Evolutionary conservation across 2,888 invertebrate species (phyloP), one percentile per base, ranked within the genome.

Genomic region (Agrochola circellaris): DNA sequence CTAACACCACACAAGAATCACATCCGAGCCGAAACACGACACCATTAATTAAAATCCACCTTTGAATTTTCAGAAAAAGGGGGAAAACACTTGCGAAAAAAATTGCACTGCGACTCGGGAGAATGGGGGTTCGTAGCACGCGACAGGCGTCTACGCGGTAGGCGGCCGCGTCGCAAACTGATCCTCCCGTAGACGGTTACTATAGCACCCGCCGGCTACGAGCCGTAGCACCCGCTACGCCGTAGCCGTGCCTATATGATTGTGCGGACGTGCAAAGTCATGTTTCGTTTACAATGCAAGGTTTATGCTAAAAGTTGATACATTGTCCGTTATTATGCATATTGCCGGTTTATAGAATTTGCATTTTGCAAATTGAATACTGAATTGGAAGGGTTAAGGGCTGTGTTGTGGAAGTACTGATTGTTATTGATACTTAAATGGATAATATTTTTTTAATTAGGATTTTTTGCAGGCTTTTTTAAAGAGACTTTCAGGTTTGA

Each of bases 131-230:
- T 89, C 93, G 93, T 93, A 93, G 91, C 90, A 86, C 89, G 83
- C 85, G 83, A 83, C 91, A 91, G 61, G 83, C 95, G 96, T 95
- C 94, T 95, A 94, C 95, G 95, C 95, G 92, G 90, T 84, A 85
- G 90, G 93, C 88, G 90, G 90, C 90, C 94, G 92, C 93, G 93
- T 90, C 91, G 90, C 91, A 92, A 93, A 96, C 95, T 96, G 95
- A 87, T 75, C 87, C 83, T 86, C 81, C 75, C 72, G 92, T 89
- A 83, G 87, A 62, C 69, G 83, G 96, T 96, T 95, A 92, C 96
- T 95, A 96, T 96, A 95, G 96, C 94, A 94, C 90, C 95, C 94
- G 94, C 89, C 94, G 90, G 91, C 94, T 95, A 93, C 94, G 94
- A 68, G 62, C 85, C 93, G 94, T 94, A 94, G 93, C 92, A 91